Evolutionary conservation across 2,113 vertebrate genomes (phyloP).

Genomic region (Daboia siamensis): DNA sequence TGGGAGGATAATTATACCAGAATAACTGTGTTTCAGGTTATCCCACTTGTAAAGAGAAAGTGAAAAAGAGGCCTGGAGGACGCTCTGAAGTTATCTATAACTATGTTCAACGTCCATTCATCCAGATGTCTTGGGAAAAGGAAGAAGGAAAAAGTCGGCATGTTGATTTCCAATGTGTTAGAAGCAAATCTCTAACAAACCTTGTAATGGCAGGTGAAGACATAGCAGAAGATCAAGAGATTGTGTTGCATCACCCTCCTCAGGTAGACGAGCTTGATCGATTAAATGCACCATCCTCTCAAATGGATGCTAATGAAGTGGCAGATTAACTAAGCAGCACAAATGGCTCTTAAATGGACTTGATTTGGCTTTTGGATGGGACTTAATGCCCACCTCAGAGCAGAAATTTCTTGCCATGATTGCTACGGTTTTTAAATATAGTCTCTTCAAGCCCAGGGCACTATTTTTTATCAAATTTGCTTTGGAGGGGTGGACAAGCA

Average conservation of each 20-base stretch:
- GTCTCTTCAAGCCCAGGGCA: conserved; percentile 2
- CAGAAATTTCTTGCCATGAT: neutral
- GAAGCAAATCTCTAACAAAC: conserved; percentile 80
- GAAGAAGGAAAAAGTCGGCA: conserved; percentile 83
- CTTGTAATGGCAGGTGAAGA: conserved; percentile 69
- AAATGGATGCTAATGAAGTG: conserved; percentile 64
- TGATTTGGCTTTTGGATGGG: neutral
- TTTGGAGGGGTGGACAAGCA: conserved; percentile 26
- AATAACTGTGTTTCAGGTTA: conserved; percentile 68
- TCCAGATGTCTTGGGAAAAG: conserved; percentile 85
- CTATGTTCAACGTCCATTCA: conserved; percentile 79
- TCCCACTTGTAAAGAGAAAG: conserved; percentile 82
- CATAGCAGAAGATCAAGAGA: conserved; percentile 69
- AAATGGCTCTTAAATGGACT: neutral
- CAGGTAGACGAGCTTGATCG: conserved; percentile 83
- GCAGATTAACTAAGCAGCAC: conserved; percentile 59
- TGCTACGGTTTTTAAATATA: conserved; percentile 34
- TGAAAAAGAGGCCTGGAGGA: conserved; percentile 76
- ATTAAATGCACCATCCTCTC: conserved; percentile 71
- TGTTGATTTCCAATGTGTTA: conserved; percentile 80
- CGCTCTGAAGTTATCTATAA: conserved; percentile 82
- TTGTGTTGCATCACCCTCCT: conserved; percentile 70
- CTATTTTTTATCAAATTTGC: conserved; percentile 18
- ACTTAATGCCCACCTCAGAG: neutral
- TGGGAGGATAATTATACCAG: neutral